These are phyloP conservation scores for Australoheros facetus DNA, from an alignment of 2,797 vertebrate species.

Conservation along the genomic window DNA sequence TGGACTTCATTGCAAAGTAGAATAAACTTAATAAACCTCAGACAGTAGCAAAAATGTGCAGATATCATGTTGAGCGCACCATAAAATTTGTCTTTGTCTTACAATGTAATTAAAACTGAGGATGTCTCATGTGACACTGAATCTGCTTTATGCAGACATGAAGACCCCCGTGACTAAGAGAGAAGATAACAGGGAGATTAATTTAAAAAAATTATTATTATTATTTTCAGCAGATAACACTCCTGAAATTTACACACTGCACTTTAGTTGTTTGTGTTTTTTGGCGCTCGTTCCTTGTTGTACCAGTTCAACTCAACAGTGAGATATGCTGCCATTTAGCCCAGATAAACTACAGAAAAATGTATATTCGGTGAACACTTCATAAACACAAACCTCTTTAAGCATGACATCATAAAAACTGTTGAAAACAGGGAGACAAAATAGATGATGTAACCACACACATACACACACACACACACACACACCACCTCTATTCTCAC, in stretches of 20 bases:
- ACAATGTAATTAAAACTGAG: background rate
- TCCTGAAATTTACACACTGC: background rate
- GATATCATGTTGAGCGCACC: background rate
- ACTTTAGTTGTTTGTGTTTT: background rate
- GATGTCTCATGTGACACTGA: background rate
- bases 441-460: background rate
- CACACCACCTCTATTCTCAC: constrained; percentile 63
- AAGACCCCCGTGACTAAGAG: background rate
- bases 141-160: background rate
- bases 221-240: background rate
- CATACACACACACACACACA: background rate
- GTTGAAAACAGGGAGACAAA: background rate
- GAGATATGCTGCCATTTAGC: background rate
- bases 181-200: background rate
- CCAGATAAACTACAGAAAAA: background rate
- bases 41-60: background rate
- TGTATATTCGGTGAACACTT: background rate
- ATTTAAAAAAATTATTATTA: background rate
- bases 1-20: background rate
- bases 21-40: background rate
- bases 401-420: background rate
- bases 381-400: background rate
- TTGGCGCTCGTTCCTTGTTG: background rate
- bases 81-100: background rate
- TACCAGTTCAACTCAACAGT: background rate